These are phyloP conservation scores for Osmoderma eremita DNA, from an alignment of 2,888 invertebrate genomes.

Conservation along the genomic window DNA sequence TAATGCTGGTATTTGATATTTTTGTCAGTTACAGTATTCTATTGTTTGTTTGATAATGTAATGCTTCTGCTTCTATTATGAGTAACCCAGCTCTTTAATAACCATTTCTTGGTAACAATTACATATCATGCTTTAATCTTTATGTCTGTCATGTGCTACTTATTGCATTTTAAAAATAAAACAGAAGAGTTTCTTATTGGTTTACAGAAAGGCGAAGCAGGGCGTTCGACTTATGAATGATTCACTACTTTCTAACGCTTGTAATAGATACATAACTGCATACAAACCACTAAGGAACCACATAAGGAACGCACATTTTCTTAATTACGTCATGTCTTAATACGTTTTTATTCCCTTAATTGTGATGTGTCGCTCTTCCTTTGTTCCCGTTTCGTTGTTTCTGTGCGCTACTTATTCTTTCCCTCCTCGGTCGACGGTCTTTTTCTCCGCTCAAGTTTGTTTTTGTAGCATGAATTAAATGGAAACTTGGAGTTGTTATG, in stretches of 20 bases:
- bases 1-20: too few species aligned
- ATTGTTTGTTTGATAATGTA: too few species aligned
- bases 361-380: constrained; percentile 29
- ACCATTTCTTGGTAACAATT: too few species aligned
- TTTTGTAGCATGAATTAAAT: constrained; percentile 35
- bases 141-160: too few species aligned
- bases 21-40: too few species aligned
- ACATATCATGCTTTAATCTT: too few species aligned
- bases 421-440: neutral
- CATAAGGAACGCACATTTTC: constrained; percentile 43
- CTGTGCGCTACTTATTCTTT: constrained; percentile 21
- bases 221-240: neutral
- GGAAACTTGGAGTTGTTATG: constrained; percentile 21
- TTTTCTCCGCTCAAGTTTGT: constrained; percentile 2
- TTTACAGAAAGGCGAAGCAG: too few species aligned
- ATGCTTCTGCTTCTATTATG: too few species aligned
- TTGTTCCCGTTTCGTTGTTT: constrained; percentile 28
- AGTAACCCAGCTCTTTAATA: too few species aligned
- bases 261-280: constrained; percentile 3
- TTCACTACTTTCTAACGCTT: constrained; percentile 5
- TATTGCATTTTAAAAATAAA: too few species aligned
- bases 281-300: constrained; percentile 9
- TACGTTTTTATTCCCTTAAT: constrained; percentile 39
- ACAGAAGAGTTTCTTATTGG: too few species aligned
- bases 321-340: constrained; percentile 44